Base-by-base conservation (phyloP, 2,888 invertebrate species). In the Protodeltote pygarga region DNA sequence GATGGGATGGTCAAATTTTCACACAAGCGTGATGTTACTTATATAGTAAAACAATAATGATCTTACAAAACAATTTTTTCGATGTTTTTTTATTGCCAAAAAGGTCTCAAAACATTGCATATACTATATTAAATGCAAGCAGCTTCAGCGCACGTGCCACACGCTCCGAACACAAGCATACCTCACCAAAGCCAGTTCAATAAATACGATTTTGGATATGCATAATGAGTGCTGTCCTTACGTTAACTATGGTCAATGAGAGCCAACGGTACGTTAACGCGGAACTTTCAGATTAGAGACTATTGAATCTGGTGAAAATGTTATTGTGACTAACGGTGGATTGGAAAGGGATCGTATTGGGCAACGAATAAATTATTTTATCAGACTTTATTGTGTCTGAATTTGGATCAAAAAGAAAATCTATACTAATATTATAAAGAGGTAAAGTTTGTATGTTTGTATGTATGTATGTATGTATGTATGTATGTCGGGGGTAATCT, bases 131-230 rank as follows among this genome's bases (percentile, higher is more conserved):
- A 17, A 55, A 55, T 37, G 32, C 50, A 38, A 52, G 61, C 49
- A 52, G 42, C 58, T 38, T 38, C 32, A 34, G 42, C 60, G 67
- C 67, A 68, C 67, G 71, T 68, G 67, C 60, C 53, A 24, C 32
- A 44, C 65, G 35, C 32, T 61, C 21, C 38, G 23, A 25, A 47
- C 46, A 39, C 42, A 13, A 44, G 47, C 53, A 63, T 70, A 59
- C 55, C 55, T 52, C 51, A 59, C 63, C 37, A 44, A 54, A 46
- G 23, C 29, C n/a, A 41, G 46, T 35, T 45, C 63, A 70, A 63
- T 67, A 67, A 70, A 66, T 70, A 70, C 67, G 29, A 70, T 70
- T 70, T 70, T 59, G 67, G 67, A 63, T 54, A 70, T 60, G 67
- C 67, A 70, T 68, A 68, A 68, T 70, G 54, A 68, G 67, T 53